Conservation (phyloP, 2,113 vertebrate species). For the Donacobius atricapilla region DNA sequence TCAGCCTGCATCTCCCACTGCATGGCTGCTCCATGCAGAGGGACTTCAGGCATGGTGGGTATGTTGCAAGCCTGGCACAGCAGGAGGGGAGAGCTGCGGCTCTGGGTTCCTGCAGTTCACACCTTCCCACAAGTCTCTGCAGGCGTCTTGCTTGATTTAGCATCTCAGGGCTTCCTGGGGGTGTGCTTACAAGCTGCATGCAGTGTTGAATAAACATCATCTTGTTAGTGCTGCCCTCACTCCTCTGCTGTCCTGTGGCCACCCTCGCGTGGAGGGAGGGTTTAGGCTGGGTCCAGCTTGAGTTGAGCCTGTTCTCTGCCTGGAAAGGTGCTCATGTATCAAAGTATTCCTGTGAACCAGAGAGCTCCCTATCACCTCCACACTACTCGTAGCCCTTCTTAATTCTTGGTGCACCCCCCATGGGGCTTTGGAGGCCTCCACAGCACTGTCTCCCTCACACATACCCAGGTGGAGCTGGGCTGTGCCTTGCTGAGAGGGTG, state of each 20-base stretch:
- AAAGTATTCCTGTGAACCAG: not conserved
- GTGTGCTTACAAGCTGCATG: not conserved
- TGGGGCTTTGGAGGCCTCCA: not conserved
- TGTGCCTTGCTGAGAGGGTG: not conserved
- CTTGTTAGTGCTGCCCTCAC: not conserved
- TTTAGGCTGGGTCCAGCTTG: not conserved
- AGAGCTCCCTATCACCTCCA: not conserved
- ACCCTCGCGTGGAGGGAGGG: not conserved
- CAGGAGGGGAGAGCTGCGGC: not conserved
- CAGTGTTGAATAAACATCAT: not conserved
- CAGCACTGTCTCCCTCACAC: fast-evolving
- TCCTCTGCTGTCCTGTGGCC: not conserved
- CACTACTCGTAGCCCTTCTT: fast-evolving
- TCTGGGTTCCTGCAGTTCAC: not conserved
- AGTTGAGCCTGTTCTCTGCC: not conserved
- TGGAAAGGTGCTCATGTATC: not conserved
- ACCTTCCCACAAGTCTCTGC: not conserved
- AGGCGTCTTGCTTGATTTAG: not conserved
- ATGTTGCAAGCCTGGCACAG: fast-evolving
- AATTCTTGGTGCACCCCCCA: not conserved
- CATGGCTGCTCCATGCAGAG: not conserved
- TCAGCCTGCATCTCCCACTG: not conserved
- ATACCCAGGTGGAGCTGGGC: not conserved
- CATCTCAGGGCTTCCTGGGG: not conserved
- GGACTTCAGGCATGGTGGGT: not conserved